Conservation (phyloP, 2,113 vertebrate genomes). For the Sigmodon hispidus region DNA sequence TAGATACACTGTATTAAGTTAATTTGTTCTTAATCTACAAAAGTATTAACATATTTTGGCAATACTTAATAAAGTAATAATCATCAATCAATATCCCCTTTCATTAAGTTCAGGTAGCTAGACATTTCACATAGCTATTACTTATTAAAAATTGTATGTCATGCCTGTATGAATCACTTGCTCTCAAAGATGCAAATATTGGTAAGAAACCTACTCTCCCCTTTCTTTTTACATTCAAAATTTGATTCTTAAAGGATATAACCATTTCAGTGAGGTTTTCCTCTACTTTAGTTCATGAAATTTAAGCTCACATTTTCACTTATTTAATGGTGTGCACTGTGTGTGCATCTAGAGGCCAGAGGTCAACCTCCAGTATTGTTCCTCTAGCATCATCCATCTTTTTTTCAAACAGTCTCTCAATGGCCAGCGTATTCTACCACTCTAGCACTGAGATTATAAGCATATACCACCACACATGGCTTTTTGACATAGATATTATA, state of each 20-base stretch:
- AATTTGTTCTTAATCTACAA: slow-evolving; percentile 20
- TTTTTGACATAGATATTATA: neutral
- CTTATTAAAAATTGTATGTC: neutral
- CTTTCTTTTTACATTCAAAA: neutral
- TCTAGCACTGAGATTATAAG: neutral
- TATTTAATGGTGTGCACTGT: neutral
- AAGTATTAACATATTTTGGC: neutral
- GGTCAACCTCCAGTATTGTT: neutral
- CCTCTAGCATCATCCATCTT: neutral
- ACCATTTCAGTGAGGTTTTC: neutral
- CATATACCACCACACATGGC: neutral
- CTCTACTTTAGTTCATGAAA: neutral
- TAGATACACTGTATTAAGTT: slow-evolving; percentile 50
- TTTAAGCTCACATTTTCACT: neutral
- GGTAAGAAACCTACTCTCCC: neutral
- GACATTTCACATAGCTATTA: neutral
- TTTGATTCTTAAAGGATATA: neutral
- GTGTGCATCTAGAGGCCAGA: neutral
- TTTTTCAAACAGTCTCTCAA: neutral
- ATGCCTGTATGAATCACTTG: neutral
- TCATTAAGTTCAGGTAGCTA: neutral
- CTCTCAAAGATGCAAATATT: slow-evolving; percentile 23
- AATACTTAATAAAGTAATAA: slow-evolving; percentile 40
- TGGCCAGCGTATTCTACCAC: neutral
- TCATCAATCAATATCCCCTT: neutral